A percentile compares a stretch with the other conserved stretches of the same genome.
Evolutionary conservation across 1,140 invertebrate species (phyloP).

Genomic region (Achroia grisella): DNA sequence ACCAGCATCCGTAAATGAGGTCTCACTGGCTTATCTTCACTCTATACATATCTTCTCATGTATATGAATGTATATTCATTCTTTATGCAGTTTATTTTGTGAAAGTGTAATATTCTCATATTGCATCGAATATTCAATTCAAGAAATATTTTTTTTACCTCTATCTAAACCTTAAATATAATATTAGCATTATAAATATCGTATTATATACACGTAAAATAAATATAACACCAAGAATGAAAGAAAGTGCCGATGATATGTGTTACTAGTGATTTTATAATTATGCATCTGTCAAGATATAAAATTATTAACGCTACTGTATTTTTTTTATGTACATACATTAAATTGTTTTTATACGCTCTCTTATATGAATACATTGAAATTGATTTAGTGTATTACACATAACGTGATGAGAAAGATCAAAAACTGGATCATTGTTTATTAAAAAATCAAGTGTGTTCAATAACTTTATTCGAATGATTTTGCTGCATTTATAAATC

Average conservation of each 20-base stretch:
- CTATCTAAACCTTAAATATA: constrained; percentile 49
- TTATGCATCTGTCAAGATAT: constrained; percentile 40
- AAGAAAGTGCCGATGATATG: constrained; percentile 64
- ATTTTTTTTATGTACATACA: constrained; percentile 17
- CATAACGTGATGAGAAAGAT: no score
- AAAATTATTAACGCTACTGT: constrained; percentile 52
- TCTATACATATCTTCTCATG: no score
- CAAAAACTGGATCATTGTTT: no score
- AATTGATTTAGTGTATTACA: no score
- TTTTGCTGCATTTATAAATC: no score
- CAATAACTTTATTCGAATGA: no score
- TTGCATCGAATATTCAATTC: background rate
- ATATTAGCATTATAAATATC: constrained; percentile 29
- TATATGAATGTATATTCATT: no score
- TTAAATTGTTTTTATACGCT: constrained; percentile 6
- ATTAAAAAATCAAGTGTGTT: no score
- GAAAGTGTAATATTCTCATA: background rate
- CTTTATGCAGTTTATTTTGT: background rate
- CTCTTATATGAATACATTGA: constrained; percentile 4
- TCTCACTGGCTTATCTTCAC: no score
- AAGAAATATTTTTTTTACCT: constrained; percentile 37
- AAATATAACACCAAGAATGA: constrained; percentile 57
- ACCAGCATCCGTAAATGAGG: no score
- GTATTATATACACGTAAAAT: constrained; percentile 48
- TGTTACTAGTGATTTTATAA: constrained; percentile 48